Base-by-base conservation (phyloP, 2,797 vertebrate species). In the Argya squamiceps region DNA sequence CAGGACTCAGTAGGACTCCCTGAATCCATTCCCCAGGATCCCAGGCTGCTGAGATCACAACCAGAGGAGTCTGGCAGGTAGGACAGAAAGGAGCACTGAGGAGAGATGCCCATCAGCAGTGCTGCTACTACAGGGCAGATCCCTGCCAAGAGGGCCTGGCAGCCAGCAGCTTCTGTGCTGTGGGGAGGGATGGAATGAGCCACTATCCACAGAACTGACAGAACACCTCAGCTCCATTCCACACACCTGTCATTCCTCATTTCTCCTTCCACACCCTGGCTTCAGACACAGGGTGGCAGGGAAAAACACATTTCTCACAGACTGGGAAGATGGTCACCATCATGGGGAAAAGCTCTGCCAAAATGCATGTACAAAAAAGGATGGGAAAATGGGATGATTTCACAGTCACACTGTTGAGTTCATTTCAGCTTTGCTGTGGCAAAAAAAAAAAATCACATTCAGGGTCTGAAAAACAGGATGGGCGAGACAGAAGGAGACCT, bases 41-140 rank as follows among this genome's bases (percentile, higher is more conserved):
- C 73, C 89, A 85, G 82, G 62, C 71, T 83, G 75, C 2, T 80
- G 89, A 69, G 69, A 83, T 80, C 78, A 80, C 58, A 50, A 39
- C 37, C 76, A 92, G 65, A 90, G 53, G 37, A 92, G 59, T 11
- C 23, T 76, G 74, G 58, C 74, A 92, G 73, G 62, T 39, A 13
- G 74, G 60, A 75, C 27, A 37, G 55, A 89, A 79, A 52, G 27
- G 6, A 68, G 55, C 47, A n/a, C n/a, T 20, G 69, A 26, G 63
- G 67, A 43, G 19, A 59, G 43, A 62, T 39, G 58, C 69, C 30
- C 63, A 62, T 36, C 67, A 82, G 71, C 44, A 78, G 60, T 8
- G 37, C 77, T 88, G 83, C 59, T 74, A 27, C 58, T 21, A 36
- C 32, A 47, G 32, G 4, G 11, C 60, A 85, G 44, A 56, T 46